Evolutionary conservation across 2,888 invertebrate species (phyloP), one percentile per base, ranked within the genome.

Genomic region (Eristalis intricaria): DNA sequence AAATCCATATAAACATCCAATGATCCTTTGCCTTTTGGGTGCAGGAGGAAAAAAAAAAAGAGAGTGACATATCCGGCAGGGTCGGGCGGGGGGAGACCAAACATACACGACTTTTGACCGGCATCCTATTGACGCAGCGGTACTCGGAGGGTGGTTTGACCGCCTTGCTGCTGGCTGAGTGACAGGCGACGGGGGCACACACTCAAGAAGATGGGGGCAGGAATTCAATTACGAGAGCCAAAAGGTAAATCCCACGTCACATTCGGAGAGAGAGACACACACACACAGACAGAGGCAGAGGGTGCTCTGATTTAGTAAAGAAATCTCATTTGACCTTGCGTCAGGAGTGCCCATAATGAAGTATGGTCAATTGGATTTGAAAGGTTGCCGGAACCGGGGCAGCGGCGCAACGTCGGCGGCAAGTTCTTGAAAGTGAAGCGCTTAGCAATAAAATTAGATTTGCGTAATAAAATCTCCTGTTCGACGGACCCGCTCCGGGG

Each of bases 301-400:
- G 32, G 35, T 65, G 40, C 63, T 64, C 76, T 66, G 84, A 81
- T 85, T 85, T 81, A 70, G 73, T 38, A 40, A 11, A 63, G 80
- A 81, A 85, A 85, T 85, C 76, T 73, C 61, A 81, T 85, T 81
- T 81, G 26, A 26, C 64, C 73, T 81, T 63, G 77, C 76, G 81
- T 50, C 50, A 19, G 50, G 50, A 50, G 50, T 19, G 63, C 56
- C 76, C 26, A 73, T 85, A 85, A 85, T 85, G 84, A 77, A 76
- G 73, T 63, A 71, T 73, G 84, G 84, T 85, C 84, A 85, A 85
- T 85, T 85, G 84, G 84, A 85, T 85, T 75, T 63, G 63, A 71
- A 80, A 66, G 26, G 75, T 50, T 23, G 15, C 40, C 26, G 19
- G 63, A n/a, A n/a, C 7, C 43, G 13, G 68, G 35, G 50, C 22